Evolutionary conservation across 2,888 invertebrate genomes (phyloP), one percentile per base, ranked within the genome.

Genomic region (Uloborus plumipes): DNA sequence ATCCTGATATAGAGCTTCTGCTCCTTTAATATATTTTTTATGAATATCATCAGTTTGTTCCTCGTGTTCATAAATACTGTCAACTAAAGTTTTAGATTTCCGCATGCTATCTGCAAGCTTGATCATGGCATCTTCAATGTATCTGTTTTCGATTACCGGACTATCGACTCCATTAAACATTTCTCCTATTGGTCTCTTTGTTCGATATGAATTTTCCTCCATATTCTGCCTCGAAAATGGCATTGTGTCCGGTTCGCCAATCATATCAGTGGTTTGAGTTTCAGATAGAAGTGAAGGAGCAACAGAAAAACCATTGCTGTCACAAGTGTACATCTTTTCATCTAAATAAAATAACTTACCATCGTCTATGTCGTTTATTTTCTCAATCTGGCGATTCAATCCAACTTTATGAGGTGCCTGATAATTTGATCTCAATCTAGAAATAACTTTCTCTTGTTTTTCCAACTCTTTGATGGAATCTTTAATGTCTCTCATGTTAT

Each of bases 81-180:
- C 65, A 4, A 77, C 31, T 20, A 70, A 18, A 7, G 49, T 2
- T 61, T 77, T 77, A 4, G 71, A 62, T 31, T 77, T 70, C 9
- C 64, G 20, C 71, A 71, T 71, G 50, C 50, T 77, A 50, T 71
- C 62, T 16, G 77, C 64, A 49, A 77, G 58, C 18, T 71, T 55
- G n/a, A 55, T 71, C 58, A 71, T 65, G 9, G 64, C 55, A n/a
- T 65, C 58, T 50, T 58, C 62, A 18, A 53, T n/a, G 11, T 16
- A n/a, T 18, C 11, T n/a, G 14, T 31, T 62, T 39, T 39, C 39
- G 31, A 39, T 16, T 31, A 15, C n/a, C 1, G 62, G 31, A 16
- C 2, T 9, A 15, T 64, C 59, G 3, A 3, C 59, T 20, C 13
- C 39, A 31, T 31, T 14, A 59, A n/a, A 20, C 50, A 2, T 16